These are phyloP conservation scores for Athalia circularis DNA, from an alignment of 2,888 invertebrate genomes.

Conservation along the genomic window DNA sequence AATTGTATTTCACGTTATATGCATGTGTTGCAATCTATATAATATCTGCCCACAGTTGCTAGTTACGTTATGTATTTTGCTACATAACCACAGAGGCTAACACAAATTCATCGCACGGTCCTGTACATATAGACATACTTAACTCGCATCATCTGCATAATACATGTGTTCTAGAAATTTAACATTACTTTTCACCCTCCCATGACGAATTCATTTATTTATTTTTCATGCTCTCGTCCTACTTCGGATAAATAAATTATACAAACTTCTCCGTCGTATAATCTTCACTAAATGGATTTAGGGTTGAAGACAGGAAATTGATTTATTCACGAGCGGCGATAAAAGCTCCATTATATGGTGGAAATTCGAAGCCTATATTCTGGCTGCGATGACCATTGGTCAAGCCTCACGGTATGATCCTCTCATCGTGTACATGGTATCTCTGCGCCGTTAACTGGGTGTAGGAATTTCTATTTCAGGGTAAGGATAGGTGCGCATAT, in stretches of 20 bases:
- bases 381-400: too few relatives aligned
- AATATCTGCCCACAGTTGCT: background rate
- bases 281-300: background rate
- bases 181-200: too few relatives aligned
- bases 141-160: background rate
- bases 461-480: background rate
- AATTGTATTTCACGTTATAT: slow-evolving; percentile 4
- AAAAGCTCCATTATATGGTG: background rate
- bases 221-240: too few relatives aligned
- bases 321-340: slow-evolving; percentile 27
- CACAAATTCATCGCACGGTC: too few relatives aligned
- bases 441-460: too few relatives aligned
- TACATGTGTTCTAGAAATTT: background rate
- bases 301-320: slow-evolving; percentile 34
- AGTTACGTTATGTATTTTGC: background rate
- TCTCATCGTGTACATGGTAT: too few relatives aligned
- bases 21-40: too few relatives aligned
- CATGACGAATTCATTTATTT: too few relatives aligned
- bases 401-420: too few relatives aligned
- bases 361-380: background rate
- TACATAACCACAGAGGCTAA: too few relatives aligned
- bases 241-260: too few relatives aligned
- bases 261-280: too few relatives aligned
- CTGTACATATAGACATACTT: background rate
- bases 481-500: background rate